Percentiles rank a stretch among this genome's conserved stretches.
phyloP scores from a whole-genome alignment of 2,113 vertebrate species.

The Zosterops pallidus region DNA sequence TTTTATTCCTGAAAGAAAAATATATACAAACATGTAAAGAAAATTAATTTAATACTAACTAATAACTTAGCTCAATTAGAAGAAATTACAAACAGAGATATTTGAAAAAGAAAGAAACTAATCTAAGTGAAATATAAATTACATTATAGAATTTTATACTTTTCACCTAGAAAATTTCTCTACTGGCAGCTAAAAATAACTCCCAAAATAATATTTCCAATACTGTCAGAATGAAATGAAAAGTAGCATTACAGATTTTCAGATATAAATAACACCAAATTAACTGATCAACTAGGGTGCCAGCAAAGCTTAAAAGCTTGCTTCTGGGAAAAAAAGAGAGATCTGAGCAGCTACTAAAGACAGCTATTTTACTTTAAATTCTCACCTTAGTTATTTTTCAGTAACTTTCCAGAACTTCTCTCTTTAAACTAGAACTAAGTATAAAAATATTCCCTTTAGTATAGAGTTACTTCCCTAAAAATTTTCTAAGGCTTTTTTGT shows the following conservation, averaged over 20 bases:
- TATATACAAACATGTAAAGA: neutral
- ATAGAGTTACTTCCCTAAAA: neutral
- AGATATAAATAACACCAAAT: conserved; percentile 4
- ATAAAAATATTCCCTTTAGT: neutral
- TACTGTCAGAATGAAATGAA: neutral
- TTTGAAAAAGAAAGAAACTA: neutral
- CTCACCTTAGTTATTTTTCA: neutral
- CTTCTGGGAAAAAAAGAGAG: neutral
- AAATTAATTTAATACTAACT: neutral
- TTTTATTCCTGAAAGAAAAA: neutral
- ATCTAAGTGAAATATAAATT: neutral
- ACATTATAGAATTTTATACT: neutral
- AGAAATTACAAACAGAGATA: neutral
- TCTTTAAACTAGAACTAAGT: neutral
- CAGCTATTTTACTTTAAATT: neutral
- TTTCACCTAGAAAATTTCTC: neutral
- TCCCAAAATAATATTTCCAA: neutral
- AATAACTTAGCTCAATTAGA: neutral
- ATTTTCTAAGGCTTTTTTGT: neutral
- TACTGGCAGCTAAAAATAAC: neutral
- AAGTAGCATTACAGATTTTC: neutral
- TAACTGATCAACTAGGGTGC: neutral
- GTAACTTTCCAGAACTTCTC: neutral
- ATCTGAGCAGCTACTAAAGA: neutral
- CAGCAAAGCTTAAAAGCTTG: neutral